Base-by-base conservation (phyloP, 2,888 invertebrate genomes). In the Spialia ferax region DNA sequence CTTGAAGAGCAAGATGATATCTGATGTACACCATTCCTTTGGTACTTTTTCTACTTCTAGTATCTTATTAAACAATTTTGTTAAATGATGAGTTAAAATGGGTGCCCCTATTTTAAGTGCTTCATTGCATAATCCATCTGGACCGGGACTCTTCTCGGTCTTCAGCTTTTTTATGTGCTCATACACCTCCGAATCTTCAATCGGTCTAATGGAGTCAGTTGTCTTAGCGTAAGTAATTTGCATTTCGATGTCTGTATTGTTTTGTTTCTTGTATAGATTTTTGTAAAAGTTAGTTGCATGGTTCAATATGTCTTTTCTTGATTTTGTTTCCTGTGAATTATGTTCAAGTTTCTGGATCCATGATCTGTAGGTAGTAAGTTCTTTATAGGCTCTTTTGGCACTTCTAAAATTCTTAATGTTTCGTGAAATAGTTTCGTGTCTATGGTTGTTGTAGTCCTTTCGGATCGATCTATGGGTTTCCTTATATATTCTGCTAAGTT, bases 361-460 rank as follows among this genome's bases (percentile, higher is more conserved):
- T 23, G 13, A 8, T 23, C 26, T 52, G 26, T 52, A 5, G 1
- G 13, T 11, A 11, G 22, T 52, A n/a, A 52, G 13, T 23, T 52
- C 52, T 23, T 23, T 52, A 11, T 23, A 52, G 22, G 52, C 52
- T 52, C 8, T 52, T 23, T 52, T 52, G 15, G 20, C 5, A 48
- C 48, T 48, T 20, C 48, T 15, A 8, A 20, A 48, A 8, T 15
- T 18, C 5, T 18, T 48, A 8, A 20, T 48, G 15, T 48, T 48
- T 18, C 18, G 18, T 26, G 26, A 26, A 26, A 26, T 26, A 26
- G 8, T 20, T 20, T 18, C 8, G 7, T 48, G 8, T 42, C 63
- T 62, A 54, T 71, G 64, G 4, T 63, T 56, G 1, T 35, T 62
- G 56, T 72, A 72, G 61, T 71, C 63, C n/a, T 69, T 57, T 0